Conservation (phyloP, 1,140 invertebrate genomes). For the Phymorhynchus buccinoides region DNA sequence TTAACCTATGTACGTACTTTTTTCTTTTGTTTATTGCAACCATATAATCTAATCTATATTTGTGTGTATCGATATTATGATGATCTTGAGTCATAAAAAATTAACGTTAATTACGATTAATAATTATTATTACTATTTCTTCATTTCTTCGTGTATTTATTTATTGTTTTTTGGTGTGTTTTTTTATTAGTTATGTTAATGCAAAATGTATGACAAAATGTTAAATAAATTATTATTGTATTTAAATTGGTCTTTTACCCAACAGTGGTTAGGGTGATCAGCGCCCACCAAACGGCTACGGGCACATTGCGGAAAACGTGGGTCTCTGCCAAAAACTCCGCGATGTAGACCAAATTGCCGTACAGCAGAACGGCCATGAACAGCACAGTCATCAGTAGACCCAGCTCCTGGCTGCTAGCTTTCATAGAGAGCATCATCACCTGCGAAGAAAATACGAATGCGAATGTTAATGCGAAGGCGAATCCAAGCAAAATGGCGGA, state of each 20-base stretch:
- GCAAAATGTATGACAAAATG: neutral
- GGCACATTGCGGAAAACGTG: slow-evolving; percentile 50
- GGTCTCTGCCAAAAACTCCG: slow-evolving; percentile 31
- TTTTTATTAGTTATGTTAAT: neutral
- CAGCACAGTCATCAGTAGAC: slow-evolving; percentile 38
- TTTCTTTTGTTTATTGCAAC: no score
- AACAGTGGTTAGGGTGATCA: slow-evolving; percentile 76
- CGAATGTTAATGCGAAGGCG: no score
- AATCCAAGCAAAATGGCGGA: no score
- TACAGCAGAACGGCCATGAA: slow-evolving; percentile 43
- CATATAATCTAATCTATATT: no score
- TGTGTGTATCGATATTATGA: no score
- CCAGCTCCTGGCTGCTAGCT: slow-evolving; percentile 41
- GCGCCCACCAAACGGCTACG: slow-evolving; percentile 73
- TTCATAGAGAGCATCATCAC: slow-evolving; percentile 39
- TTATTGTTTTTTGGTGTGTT: no score
- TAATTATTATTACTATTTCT: neutral
- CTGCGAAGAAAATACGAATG: no score
- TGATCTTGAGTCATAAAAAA: no score
- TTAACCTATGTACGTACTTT: no score
- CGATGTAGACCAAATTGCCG: slow-evolving; percentile 40
- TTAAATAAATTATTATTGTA: neutral
- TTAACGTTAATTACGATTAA: neutral
- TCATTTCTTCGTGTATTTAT: no score
- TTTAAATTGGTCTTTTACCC: slow-evolving; percentile 53